Conservation (phyloP, 2,888 invertebrate genomes). For the Strigamia crassipes region DNA sequence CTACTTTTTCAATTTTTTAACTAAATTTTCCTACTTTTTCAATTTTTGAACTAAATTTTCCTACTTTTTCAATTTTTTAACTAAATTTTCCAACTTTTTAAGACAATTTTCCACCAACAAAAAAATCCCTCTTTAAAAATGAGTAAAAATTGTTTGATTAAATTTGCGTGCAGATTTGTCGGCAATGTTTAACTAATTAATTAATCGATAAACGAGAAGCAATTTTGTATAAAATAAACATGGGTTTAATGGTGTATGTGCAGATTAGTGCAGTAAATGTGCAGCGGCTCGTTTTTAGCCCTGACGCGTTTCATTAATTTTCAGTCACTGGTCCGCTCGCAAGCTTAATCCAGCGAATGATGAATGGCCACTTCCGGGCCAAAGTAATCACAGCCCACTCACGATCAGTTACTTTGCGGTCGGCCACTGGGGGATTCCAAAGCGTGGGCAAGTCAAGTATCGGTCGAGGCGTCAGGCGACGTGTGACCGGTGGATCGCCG, state of each 20-base stretch:
- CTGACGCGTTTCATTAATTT: constrained; percentile 17
- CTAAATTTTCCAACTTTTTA: no score
- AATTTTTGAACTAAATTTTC: no score
- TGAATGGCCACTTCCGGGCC: constrained; percentile 7
- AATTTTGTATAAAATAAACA: background rate
- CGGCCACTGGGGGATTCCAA: background rate
- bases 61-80: no score
- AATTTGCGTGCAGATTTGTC: no score
- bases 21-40: no score
- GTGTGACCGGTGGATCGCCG: background rate
- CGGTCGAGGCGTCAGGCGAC: background rate
- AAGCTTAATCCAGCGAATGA: background rate
- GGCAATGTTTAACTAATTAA: background rate
- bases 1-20: no score
- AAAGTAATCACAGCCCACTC: constrained; percentile 21
- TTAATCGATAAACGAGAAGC: background rate
- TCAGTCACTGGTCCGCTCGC: background rate
- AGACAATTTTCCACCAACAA: no score
- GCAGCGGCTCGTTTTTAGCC: background rate
- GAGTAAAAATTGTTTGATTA: no score
- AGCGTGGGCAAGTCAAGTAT: background rate
- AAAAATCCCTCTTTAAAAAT: no score
- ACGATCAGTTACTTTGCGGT: constrained; percentile 20
- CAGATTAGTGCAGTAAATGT: background rate
- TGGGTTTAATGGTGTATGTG: background rate